Conservation (phyloP, 2,888 invertebrate species). For the Latrodectus elegans region DNA sequence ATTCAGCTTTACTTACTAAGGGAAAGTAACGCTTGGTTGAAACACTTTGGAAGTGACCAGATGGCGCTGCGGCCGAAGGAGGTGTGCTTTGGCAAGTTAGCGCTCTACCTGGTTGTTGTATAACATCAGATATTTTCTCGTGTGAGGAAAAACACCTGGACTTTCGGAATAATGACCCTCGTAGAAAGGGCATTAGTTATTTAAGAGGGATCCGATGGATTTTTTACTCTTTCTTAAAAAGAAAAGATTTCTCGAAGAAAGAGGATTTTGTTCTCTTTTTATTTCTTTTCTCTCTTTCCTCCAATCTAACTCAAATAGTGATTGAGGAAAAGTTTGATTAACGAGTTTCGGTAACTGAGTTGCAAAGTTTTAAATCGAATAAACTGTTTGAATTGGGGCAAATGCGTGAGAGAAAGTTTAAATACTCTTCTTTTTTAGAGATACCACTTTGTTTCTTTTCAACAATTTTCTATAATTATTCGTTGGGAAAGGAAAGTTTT, state of each 20-base stretch:
- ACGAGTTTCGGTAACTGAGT: no score
- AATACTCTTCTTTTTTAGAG: no score
- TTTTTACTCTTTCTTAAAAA: background rate
- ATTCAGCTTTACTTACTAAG: background rate
- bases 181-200: background rate
- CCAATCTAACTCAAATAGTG: background rate
- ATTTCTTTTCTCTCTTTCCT: background rate
- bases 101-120: background rate
- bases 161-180: background rate
- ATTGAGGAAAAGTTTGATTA: background rate
- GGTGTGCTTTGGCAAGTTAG: background rate
- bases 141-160: slow-evolving; percentile 1
- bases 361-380: no score
- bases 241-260: background rate
- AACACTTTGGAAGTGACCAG: background rate
- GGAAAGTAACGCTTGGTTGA: background rate
- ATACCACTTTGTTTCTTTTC: no score
- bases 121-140: background rate
- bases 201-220: background rate
- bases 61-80: background rate
- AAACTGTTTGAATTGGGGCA: no score
- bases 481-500: no score
- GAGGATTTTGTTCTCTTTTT: background rate
- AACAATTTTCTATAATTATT: no score
- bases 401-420: no score